Percentiles rank a stretch among this genome's conserved stretches.
These are phyloP conservation scores for Lacerta agilis DNA, from an alignment of 2,797 vertebrate genomes.

Conservation along the genomic window DNA sequence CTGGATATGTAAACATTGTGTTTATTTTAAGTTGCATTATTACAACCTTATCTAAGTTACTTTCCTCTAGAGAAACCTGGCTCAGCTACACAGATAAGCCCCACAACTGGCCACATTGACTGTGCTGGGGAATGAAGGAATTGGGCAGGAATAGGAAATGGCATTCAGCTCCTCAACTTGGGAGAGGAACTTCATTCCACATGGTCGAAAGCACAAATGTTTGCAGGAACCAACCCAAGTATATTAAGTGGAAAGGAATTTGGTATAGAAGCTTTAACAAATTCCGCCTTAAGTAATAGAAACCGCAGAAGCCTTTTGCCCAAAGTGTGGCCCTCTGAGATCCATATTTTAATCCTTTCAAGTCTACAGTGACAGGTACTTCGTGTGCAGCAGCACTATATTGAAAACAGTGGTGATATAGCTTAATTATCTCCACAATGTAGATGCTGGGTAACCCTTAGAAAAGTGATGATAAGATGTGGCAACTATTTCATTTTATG, in stretches of 20 bases:
- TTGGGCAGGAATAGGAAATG: background rate
- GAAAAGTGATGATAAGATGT: conserved; percentile 38
- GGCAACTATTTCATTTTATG: conserved; percentile 40
- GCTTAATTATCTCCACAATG: conserved; percentile 46
- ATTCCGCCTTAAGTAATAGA: conserved; percentile 29
- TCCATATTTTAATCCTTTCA: conserved; percentile 10
- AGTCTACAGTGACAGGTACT: conserved; percentile 9
- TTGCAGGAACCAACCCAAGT: background rate
- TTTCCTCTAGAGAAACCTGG: background rate
- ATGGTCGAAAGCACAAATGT: background rate
- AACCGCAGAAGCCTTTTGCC: background rate
- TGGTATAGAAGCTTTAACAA: conserved; percentile 25
- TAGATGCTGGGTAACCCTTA: conserved; percentile 33
- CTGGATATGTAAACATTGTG: background rate
- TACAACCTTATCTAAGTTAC: background rate
- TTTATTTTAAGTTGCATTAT: background rate
- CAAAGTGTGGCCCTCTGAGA: background rate
- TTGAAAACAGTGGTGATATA: conserved; percentile 10
- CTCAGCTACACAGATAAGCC: conserved; percentile 11
- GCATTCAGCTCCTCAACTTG: conserved; percentile 6
- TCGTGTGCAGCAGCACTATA: background rate
- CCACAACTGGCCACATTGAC: conserved; percentile 15
- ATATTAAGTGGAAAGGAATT: background rate
- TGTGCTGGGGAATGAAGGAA: background rate
- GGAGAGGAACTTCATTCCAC: conserved; percentile 17